Evolutionary conservation across 2,113 vertebrate genomes (phyloP).

Genomic region (Falco punctatus): DNA sequence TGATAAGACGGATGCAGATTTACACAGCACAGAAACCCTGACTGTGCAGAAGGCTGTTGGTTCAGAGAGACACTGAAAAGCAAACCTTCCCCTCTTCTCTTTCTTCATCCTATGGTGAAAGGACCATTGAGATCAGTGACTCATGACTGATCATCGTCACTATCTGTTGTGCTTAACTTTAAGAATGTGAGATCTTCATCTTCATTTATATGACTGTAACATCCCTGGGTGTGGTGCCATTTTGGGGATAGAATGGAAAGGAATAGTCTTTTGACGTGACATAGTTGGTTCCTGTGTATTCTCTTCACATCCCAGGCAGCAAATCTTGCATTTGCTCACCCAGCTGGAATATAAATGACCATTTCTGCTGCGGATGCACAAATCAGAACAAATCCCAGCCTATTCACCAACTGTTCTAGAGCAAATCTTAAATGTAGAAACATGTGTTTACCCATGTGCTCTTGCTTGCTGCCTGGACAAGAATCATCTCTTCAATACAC

Average conservation of each 20-base stretch:
- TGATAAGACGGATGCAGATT: not conserved
- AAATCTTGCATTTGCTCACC: not conserved
- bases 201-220: not conserved
- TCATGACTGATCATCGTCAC: not conserved
- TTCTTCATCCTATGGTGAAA: not conserved
- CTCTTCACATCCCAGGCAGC: not conserved
- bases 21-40: not conserved
- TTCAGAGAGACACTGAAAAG: not conserved
- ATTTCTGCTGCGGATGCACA: not conserved
- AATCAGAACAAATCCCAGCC: not conserved
- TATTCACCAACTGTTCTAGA: not conserved
- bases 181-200: not conserved
- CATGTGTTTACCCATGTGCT: rapidly evolving
- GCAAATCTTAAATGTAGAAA: not conserved
- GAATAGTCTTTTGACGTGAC: not conserved
- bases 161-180: not conserved
- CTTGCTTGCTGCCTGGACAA: not conserved
- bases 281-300: not conserved
- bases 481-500: not conserved
- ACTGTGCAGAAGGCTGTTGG: not conserved
- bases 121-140: not conserved
- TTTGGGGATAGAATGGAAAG: not conserved
- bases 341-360: not conserved
- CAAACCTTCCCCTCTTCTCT: not conserved
- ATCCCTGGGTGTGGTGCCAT: not conserved